Evolutionary conservation across 35 echinoderm and acorn worm species (phyloP).

Genomic region (Acanthaster planci): DNA sequence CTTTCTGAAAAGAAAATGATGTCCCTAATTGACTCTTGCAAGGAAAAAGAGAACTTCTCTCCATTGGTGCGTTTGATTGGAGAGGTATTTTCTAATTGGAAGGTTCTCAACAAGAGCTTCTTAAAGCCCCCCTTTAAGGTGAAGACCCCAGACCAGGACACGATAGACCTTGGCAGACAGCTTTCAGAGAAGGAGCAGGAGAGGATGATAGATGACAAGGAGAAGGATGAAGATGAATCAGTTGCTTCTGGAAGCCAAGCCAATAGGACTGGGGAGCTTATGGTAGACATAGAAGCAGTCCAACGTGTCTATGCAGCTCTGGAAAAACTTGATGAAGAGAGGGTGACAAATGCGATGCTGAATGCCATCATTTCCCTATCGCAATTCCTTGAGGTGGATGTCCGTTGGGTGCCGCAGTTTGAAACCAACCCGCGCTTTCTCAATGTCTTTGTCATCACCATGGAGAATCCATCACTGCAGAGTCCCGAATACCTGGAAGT

Average conservation of each 20-base stretch:
- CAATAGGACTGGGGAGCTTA: constrained; percentile 20
- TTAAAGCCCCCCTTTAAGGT: constrained; percentile 37
- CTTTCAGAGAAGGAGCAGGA: constrained; percentile 25
- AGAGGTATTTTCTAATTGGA: constrained; percentile 81
- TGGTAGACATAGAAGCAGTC: constrained; percentile 86
- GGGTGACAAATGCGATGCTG: constrained; percentile 79
- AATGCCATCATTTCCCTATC: constrained; percentile 85
- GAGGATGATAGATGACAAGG: constrained; percentile 34
- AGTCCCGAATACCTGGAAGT: constrained; percentile 83
- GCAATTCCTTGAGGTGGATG: constrained; percentile 76
- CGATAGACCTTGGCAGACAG: constrained; percentile 37
- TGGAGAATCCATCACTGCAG: constrained; percentile 91
- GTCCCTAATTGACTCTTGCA: constrained; percentile 67
- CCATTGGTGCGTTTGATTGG: constrained; percentile 89
- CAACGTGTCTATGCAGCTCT: constrained; percentile 74
- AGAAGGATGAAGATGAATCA: constrained; percentile 47
- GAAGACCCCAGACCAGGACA: constrained; percentile 63
- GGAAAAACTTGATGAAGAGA: constrained; percentile 45
- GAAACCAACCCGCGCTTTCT: constrained; percentile 57
- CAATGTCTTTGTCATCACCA: constrained; percentile 82
- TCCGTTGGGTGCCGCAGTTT: constrained; percentile 61
- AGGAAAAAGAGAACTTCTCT: constrained; percentile 63
- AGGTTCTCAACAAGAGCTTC: constrained; percentile 88
- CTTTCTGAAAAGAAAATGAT: constrained; percentile 77
- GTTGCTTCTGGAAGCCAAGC: constrained; percentile 13